These are phyloP conservation scores for Zaprionus camerounensis DNA, from an alignment of 1,140 invertebrate genomes.

Conservation along the genomic window DNA sequence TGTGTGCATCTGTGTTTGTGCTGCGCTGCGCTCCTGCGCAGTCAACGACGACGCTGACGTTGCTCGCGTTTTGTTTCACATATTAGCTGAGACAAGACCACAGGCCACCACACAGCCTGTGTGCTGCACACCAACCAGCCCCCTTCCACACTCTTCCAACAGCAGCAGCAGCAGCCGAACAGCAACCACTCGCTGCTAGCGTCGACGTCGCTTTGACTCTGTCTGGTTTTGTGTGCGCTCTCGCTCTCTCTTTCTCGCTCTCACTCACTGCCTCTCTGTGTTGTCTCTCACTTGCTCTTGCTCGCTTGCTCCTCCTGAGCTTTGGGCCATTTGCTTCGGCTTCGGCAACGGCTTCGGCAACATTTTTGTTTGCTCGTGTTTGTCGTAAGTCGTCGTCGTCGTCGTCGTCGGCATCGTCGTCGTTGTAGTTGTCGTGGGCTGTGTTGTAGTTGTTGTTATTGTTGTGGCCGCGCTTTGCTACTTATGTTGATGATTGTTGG, in stretches of 20 bases:
- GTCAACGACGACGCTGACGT: slow-evolving; percentile 36
- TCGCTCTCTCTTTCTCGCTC: slow-evolving; percentile 35
- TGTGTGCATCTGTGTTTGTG: slow-evolving; percentile 27
- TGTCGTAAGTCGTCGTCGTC: slow-evolving; percentile 62
- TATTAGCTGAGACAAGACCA: slow-evolving; percentile 56
- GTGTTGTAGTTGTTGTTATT: slow-evolving; percentile 35
- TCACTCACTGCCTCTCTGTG: slow-evolving; percentile 11
- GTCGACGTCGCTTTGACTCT: slow-evolving; percentile 52
- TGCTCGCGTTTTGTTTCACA: slow-evolving; percentile 53
- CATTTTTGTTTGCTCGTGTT: slow-evolving; percentile 72
- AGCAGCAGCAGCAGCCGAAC: slow-evolving; percentile 11
- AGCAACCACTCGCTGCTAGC: slow-evolving; percentile 69
- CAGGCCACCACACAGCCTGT: slow-evolving; percentile 20
- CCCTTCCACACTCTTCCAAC: neutral
- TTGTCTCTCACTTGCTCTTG: slow-evolving; percentile 62
- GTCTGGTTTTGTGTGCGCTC: slow-evolving; percentile 43
- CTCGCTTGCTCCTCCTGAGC: slow-evolving; percentile 66
- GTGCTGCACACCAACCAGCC: slow-evolving; percentile 1
- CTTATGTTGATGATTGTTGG: slow-evolving; percentile 79
- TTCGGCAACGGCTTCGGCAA: slow-evolving; percentile 59
- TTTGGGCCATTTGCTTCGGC: slow-evolving; percentile 47
- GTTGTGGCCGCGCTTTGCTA: slow-evolving; percentile 67
- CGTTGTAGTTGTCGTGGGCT: slow-evolving; percentile 43
- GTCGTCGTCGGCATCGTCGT: slow-evolving; percentile 25
- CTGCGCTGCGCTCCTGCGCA: slow-evolving; percentile 51